Evolutionary conservation across 1,140 invertebrate genomes (phyloP), one percentile per base, ranked within the genome.

Genomic region (roundworm (Caenorhabditis elegans)): DNA sequence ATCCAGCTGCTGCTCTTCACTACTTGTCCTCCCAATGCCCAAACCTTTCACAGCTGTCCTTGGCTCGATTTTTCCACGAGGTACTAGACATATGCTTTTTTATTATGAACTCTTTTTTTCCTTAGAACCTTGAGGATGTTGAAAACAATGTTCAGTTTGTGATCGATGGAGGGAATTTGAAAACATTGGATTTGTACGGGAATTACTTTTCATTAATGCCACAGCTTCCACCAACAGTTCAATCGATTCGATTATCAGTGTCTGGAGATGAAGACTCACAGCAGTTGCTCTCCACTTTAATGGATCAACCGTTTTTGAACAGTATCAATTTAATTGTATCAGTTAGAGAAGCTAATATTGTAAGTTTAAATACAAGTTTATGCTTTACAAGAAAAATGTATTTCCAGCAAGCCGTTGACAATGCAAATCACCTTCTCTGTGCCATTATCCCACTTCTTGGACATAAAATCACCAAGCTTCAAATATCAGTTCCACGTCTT

Each of bases 61-160:
- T 89, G n/a, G 89, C 88, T 48, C 80, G 86, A n/a, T 90, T 89
- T 26, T 89, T 89, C 60, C 80, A 85, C 28, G 80, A 81, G 80
- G 80, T 81, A 24, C n/a, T 24, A 0, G 10, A 11, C 19, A 10
- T 22, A n/a, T 24, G 26, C n/a, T 8, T n/a, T 55, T 11, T 6
- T 10, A 55, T 26, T 3, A 22, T 22, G 15, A 39, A 48, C 0
- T n/a, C 43, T 47, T 31, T 24, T 24, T 11, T 17, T 31, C 4
- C 31, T 77, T 17, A 77, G 43, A 51, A 19, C 15, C 75, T 48
- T 1, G 43, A 48, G 34, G 48, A 77, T 48, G 46, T 70, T 1
- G 60, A 70, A 22, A 70, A 70, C 60, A 70, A 70, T 70, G 60
- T 70, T 0, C 60, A 70, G n/a, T 70, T 70, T 22, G 34, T 70